Evolutionary conservation across 2,797 vertebrate species (phyloP), one percentile per base, ranked within the genome.

Genomic region (Rhinatrema bivittatum): DNA sequence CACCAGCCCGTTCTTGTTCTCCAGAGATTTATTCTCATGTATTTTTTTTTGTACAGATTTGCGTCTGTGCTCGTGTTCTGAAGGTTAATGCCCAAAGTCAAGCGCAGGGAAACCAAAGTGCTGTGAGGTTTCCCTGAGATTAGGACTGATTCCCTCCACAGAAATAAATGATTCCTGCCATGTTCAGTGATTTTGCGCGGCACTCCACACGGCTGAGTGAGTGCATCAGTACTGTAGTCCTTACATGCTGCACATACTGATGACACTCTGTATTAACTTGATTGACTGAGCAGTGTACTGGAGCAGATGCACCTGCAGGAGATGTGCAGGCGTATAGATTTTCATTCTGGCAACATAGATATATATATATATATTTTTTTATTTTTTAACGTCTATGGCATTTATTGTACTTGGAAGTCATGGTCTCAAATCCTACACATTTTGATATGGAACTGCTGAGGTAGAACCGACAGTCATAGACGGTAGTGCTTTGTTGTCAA

Each of bases 111-210:
- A 85, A 75, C 78, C 76, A 39, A 78, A 79, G 72, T 65, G 76
- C 76, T 79, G 78, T 76, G 66, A 79, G 77, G 70, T 76, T 33
- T 84, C 78, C n/a, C 80, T 75, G 74, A 77, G 78, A 82, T 81
- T 81, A 81, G 75, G 76, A 78, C 75, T 74, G 77, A 83, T 79
- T 81, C 79, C 70, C 70, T 76, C 81, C 79, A 63, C 65, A 76
- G 79, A 81, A 84, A 82, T 84, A 80, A 86, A 84, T 75, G 80
- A 83, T 84, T 79, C 70, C 77, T 84, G 82, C 80, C 80, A 78
- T 80, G 81, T 82, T 79, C 76, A 70, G 75, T 82, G 81, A 80
- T 84, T 82, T 76, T 75, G 80, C 81, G 81, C 76, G 72, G 81
- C 48, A 38, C 74, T 78, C 71, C 82, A 80, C 78, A 76, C 60